Percentiles rank a stretch among this genome's conserved stretches.
phyloP scores from a whole-genome alignment of 2,797 vertebrate genomes.

The Acanthopagrus latus region DNA sequence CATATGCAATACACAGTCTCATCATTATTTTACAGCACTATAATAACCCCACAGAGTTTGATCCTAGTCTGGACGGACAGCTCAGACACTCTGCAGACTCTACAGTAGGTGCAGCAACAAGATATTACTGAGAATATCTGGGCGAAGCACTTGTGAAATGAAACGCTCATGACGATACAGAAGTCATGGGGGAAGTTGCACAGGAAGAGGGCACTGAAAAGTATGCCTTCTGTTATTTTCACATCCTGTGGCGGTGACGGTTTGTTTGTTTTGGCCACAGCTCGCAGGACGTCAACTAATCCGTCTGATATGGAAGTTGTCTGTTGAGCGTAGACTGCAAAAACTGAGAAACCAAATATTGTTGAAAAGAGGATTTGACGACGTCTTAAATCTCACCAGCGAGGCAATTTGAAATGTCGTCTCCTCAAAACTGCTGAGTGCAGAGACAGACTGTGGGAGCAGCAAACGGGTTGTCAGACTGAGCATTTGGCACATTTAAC shows the following conservation, averaged over 20 bases:
- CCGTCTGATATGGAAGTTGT: neutral
- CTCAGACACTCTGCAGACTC: constrained; percentile 15
- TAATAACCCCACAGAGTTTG: too few relatives aligned
- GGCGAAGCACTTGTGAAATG: constrained; percentile 34
- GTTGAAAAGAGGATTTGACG: constrained; percentile 11
- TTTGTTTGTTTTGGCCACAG: constrained; percentile 25
- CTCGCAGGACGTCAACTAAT: neutral
- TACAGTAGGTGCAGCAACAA: neutral
- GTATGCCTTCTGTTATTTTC: constrained; percentile 57
- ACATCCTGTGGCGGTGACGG: constrained; percentile 48
- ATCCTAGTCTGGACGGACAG: neutral
- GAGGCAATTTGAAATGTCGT: neutral
- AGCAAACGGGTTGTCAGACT: neutral
- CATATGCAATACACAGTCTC: too few relatives aligned
- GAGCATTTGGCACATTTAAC: constrained; percentile 1
- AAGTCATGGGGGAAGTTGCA: constrained; percentile 56
- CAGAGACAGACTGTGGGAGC: neutral
- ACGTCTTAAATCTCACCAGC: neutral
- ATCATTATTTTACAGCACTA: too few relatives aligned
- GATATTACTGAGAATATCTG: constrained; percentile 17
- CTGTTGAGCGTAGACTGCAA: neutral
- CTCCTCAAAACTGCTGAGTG: constrained; percentile 2
- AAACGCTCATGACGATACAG: constrained; percentile 20
- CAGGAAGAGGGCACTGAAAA: constrained; percentile 57
- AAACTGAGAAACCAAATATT: too few relatives aligned